Percentiles rank a stretch among this genome's conserved stretches.
phyloP scores from a whole-genome alignment of 2,113 vertebrate genomes.

The Centropus bengalensis region DNA sequence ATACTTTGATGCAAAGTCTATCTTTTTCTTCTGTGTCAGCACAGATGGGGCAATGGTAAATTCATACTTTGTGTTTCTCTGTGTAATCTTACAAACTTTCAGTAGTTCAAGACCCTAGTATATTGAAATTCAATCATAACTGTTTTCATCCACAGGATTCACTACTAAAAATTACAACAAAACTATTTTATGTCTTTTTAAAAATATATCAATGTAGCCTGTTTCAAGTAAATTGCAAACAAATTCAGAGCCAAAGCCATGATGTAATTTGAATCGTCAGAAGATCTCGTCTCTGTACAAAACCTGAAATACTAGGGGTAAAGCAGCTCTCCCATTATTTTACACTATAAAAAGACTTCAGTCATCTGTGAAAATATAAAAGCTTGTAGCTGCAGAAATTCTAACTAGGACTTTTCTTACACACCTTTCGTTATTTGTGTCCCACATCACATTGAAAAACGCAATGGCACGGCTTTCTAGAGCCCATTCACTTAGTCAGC shows the following conservation, averaged over 20 bases:
- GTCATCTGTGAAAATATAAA: not conserved
- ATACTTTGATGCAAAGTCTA: not conserved
- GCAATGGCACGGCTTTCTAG: not conserved
- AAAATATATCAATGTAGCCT: not conserved
- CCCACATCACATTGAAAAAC: not conserved
- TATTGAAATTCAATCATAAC: not conserved
- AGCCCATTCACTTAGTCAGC: not conserved
- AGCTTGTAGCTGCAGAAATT: not conserved
- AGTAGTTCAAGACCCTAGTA: not conserved
- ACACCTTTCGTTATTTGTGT: not conserved
- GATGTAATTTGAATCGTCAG: not conserved
- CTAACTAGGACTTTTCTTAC: not conserved
- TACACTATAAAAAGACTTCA: not conserved
- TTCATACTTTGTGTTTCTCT: not conserved
- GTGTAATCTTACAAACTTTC: not conserved
- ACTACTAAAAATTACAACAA: not conserved
- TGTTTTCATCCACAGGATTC: not conserved
- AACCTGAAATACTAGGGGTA: not conserved
- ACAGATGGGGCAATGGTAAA: not conserved
- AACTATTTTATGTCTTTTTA: not conserved
- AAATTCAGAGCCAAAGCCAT: not conserved
- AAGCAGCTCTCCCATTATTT: not conserved
- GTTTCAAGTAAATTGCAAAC: not conserved
- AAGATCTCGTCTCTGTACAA: not conserved
- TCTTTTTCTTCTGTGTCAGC: not conserved